Percentiles rank a stretch among this genome's conserved stretches.
Conservation (phyloP, 2,113 vertebrate species). For the Diadophis punctatus region DNA sequence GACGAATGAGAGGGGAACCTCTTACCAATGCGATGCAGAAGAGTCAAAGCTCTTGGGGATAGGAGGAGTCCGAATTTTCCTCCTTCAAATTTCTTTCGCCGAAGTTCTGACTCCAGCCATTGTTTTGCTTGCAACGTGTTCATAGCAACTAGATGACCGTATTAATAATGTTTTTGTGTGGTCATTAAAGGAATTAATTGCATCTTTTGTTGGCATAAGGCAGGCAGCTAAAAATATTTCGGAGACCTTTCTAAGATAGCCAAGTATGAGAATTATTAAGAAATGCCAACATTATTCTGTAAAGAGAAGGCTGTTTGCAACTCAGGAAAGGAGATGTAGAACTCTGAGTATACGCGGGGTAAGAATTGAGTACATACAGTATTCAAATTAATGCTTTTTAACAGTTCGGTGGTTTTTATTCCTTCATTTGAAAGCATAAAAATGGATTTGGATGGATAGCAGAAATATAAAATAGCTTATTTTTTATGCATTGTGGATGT, state of each 20-base stretch:
- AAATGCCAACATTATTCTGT: background rate
- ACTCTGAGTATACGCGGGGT: background rate
- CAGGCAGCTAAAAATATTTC: conserved; percentile 2
- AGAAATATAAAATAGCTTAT: background rate
- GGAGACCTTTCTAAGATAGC: background rate
- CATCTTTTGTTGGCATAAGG: background rate
- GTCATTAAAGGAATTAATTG: background rate
- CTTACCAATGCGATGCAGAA: background rate
- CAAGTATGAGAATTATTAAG: background rate
- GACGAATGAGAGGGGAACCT: background rate
- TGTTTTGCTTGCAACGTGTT: background rate
- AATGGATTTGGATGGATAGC: background rate
- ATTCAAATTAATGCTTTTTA: background rate
- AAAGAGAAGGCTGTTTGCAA: background rate
- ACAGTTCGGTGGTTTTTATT: background rate
- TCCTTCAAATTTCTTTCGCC: background rate
- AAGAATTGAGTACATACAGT: background rate
- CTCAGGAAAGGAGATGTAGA: background rate
- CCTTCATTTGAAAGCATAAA: background rate
- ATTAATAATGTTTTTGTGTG: background rate
- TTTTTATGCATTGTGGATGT: background rate
- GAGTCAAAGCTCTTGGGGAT: background rate
- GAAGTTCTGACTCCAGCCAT: background rate
- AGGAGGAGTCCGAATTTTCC: background rate
- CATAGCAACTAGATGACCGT: background rate